Evolutionary conservation across 2,797 vertebrate species (phyloP), one percentile per base, ranked within the genome.

Genomic region (Melanotaenia pygmaea): DNA sequence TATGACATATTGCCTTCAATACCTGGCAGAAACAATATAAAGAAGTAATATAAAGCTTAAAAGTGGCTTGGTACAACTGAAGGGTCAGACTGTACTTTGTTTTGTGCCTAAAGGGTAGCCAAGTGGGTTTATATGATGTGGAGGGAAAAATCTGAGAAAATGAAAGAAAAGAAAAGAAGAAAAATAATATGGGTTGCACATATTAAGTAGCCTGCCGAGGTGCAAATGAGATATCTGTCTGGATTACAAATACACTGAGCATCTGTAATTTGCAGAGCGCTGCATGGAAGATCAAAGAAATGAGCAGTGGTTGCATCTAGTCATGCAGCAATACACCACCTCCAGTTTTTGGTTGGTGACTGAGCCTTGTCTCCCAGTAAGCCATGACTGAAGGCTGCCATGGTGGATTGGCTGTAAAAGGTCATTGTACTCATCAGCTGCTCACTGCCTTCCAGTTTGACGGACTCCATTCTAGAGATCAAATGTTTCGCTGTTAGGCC

Each of bases 371-470:
- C 76, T 90, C 84, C 70, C 68, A 62, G 79, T 82, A 84, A 70
- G 79, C 70, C 26, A 50, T 82, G 86, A 91, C 85, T 86, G 89
- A 91, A 82, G 82, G 82, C 75, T 53, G 66, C 84, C 64, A 72
- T 86, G 83, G 79, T 72, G 80, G 85, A 89, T 81, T 68, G 61
- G 82, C 74, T 60, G 77, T 81, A 80, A 87, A 91, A 91, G 87
- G 89, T 92, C 89, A 91, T 66, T 60, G 71, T 82, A 76, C 79
- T 91, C 80, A 89, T 91, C 90, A 90, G 71, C 84, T 88, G 83
- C 85, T 86, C 82, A 81, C 88, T 83, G 87, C 81, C 79, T 76
- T 73, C 67, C 68, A 75, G 78, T 77, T 77, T 86, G 90, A 89
- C 73, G 70, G 79, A 89, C 85, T 69, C 72, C 78, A 82, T 75